A percentile compares a stretch with the other conserved stretches of the same genome.
Conservation (phyloP, 2,888 invertebrate genomes). For the Aphidius colemani region DNA sequence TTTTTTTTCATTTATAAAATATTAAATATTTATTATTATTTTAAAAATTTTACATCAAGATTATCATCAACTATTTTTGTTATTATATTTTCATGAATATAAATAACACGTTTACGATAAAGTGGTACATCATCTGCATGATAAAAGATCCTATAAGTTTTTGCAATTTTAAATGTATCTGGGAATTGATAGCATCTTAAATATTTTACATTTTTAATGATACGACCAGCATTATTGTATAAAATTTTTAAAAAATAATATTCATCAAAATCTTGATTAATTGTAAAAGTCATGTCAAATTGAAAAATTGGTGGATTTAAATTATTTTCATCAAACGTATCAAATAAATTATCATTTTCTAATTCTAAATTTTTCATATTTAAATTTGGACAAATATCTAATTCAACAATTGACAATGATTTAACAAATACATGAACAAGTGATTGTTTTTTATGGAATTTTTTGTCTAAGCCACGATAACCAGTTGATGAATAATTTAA, state of each 20-base stretch:
- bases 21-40: constrained; percentile 16
- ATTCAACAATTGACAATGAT: constrained; percentile 29
- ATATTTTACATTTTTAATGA: constrained; percentile 50
- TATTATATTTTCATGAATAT: constrained; percentile 54
- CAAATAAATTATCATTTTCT: constrained; percentile 2
- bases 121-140: constrained; percentile 53
- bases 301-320: constrained; percentile 19
- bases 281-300: constrained; percentile 54
- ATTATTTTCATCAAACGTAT: constrained; percentile 6
- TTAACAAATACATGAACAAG: constrained; percentile 52
- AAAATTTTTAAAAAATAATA: constrained; percentile 46
- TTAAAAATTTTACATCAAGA: constrained; percentile 30
- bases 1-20: constrained; percentile 7
- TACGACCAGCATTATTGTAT: constrained; percentile 50
- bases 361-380: constrained; percentile 33
- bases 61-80: constrained; percentile 43
- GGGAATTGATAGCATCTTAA: constrained; percentile 48
- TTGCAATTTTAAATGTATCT: constrained; percentile 41
- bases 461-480: constrained; percentile 57
- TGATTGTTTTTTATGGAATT: constrained; percentile 52
- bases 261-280: constrained; percentile 38
- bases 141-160: constrained; percentile 57
- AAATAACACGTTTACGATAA: constrained; percentile 50
- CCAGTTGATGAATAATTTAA: constrained; percentile 61
- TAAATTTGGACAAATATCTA: constrained; percentile 36